phyloP scores from a whole-genome alignment of 2,888 invertebrate species.

The Macrophya alboannulata region DNA sequence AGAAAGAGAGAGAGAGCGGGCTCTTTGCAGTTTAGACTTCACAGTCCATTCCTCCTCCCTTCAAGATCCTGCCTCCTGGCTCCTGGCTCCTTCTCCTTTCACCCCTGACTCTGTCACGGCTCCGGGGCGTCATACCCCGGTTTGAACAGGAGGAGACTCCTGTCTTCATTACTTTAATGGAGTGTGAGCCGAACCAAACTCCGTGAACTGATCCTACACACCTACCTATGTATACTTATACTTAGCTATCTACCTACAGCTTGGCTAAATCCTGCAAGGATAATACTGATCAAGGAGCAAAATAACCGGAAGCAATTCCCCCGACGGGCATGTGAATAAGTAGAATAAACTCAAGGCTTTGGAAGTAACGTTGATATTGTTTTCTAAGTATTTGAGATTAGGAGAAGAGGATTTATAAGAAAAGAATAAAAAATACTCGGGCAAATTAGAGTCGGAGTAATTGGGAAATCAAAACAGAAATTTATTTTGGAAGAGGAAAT shows the following conservation, averaged over 20 bases:
- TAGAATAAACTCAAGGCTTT: background rate
- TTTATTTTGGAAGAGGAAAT: too few relatives aligned
- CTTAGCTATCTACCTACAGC: background rate
- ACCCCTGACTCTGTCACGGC: background rate
- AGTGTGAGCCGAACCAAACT: constrained; percentile 66
- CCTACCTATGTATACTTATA: background rate
- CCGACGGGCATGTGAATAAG: background rate
- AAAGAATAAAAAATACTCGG: too few relatives aligned
- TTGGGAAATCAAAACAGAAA: too few relatives aligned
- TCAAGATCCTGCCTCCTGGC: background rate
- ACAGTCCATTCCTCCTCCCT: background rate
- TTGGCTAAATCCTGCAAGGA: constrained; percentile 6
- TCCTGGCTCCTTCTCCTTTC: background rate
- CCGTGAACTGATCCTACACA: constrained; percentile 12
- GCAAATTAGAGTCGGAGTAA: background rate
- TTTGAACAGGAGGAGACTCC: constrained; percentile 52
- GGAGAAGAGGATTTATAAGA: background rate
- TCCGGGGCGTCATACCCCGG: constrained; percentile 60
- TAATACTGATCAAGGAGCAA: constrained; percentile 36
- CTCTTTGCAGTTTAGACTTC: constrained; percentile 50
- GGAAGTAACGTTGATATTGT: too few relatives aligned
- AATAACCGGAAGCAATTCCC: constrained; percentile 13
- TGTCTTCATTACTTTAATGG: constrained; percentile 80
- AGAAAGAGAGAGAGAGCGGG: background rate
- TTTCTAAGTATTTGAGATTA: too few relatives aligned